These are phyloP conservation scores for Albula glossodonta DNA, from an alignment of 2,113 vertebrate species.

Conservation along the genomic window DNA sequence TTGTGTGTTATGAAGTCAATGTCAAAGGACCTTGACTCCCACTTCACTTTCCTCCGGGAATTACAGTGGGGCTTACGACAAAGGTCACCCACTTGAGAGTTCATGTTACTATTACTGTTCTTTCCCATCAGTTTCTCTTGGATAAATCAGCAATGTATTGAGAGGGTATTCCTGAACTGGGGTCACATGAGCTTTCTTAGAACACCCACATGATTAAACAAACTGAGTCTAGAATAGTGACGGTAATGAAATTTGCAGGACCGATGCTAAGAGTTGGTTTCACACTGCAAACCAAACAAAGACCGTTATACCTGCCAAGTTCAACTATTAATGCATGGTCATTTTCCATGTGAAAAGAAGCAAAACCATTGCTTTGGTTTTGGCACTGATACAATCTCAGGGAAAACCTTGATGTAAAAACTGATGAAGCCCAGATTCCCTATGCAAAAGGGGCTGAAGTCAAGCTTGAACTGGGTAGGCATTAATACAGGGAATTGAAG, in stretches of 20 bases:
- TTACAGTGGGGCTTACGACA: slow-evolving; percentile 37
- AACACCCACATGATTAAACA: background rate
- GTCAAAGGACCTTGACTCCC: slow-evolving; percentile 58
- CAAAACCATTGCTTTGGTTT: slow-evolving; percentile 38
- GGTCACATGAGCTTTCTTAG: background rate
- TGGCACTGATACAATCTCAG: slow-evolving; percentile 25
- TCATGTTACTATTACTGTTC: slow-evolving; percentile 45
- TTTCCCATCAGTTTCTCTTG: slow-evolving; percentile 45
- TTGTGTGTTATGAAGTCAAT: slow-evolving; percentile 38
- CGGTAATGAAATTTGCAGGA: slow-evolving; percentile 41
- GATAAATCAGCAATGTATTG: slow-evolving; percentile 37
- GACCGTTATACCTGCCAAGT: slow-evolving; percentile 36
- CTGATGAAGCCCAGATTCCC: slow-evolving; percentile 30
- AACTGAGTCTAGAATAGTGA: slow-evolving; percentile 16
- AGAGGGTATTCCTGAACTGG: background rate
- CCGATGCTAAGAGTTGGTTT: slow-evolving; percentile 52
- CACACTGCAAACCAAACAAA: slow-evolving; percentile 44
- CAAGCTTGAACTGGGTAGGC: slow-evolving; percentile 27
- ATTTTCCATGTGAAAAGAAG: slow-evolving; percentile 31
- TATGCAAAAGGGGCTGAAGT: slow-evolving; percentile 11
- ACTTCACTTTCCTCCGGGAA: slow-evolving; percentile 28
- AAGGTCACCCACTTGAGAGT: slow-evolving; percentile 52
- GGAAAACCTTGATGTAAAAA: slow-evolving; percentile 49
- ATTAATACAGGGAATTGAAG: slow-evolving; percentile 31
- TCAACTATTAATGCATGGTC: slow-evolving; percentile 40